Base-by-base conservation (phyloP, 2,113 vertebrate species). In the Callospermophilus lateralis region DNA sequence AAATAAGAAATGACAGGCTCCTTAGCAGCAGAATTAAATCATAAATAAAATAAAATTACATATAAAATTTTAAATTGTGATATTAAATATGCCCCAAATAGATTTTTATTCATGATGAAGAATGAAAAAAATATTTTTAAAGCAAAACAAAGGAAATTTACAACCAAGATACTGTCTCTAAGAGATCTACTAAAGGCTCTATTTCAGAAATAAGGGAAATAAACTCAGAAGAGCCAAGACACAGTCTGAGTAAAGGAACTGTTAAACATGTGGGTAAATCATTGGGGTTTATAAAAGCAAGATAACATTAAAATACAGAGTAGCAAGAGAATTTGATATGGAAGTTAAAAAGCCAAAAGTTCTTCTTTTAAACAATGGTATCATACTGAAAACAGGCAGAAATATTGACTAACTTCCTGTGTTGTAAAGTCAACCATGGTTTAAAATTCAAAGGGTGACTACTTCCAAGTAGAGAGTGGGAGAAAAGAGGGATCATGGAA, bases 11-110 rank as follows among this genome's bases (percentile, higher is more conserved):
- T 94, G 48, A 87, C 79, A 89, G 74, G 32, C 53, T 53, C 85
- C 85, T 79, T 28, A 51, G 74, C 26, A 92, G n/a, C 55, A 89
- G 77, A 95, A 92, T 70, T 78, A 61, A 81, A 39, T 93, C 13
- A 78, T 34, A 55, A 91, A 73, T 65, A 86, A 96, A 96, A 89
- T n/a, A 76, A 93, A 93, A 58, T 78, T 51, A 73, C 65, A 70
- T 20, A 39, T 89, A 63, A 76, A 84, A 78, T 53, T 34, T 93
- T 93, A 53, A 63, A 53, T 84, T 67, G 7, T 70, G 80, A 55
- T 85, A 37, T 68, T 89, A 84, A 68, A 37, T 39, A 67, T 91
- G 51, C 65, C 51, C 73, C 91, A 91, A 91, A 67, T 93, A 85
- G 84, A 79, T 76, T 84, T 94, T 81, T 92, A 93, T 93, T 93